Evolutionary conservation across 1,140 invertebrate genomes (phyloP).

Genomic region (Drosophila sechellia): DNA sequence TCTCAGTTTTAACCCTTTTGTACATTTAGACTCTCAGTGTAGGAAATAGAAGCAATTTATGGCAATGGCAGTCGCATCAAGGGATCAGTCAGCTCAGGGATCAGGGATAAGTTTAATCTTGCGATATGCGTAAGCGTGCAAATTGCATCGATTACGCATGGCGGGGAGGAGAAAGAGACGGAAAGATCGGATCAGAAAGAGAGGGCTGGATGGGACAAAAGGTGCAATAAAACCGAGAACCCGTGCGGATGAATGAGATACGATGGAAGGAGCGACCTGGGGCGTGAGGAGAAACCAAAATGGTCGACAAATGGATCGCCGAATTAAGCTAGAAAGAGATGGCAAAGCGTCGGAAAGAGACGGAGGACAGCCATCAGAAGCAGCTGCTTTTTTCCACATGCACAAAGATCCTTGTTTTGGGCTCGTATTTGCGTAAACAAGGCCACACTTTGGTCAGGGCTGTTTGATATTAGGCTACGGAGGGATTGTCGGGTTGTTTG

Average conservation of each 20-base stretch:
- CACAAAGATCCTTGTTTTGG: slow-evolving; percentile 31
- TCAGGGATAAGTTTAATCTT: slow-evolving; percentile 76
- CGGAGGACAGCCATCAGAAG: neutral
- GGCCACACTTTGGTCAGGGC: slow-evolving; percentile 54
- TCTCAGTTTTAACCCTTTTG: neutral
- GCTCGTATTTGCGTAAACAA: slow-evolving; percentile 55
- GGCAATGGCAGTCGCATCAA: slow-evolving; percentile 47
- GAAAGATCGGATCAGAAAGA: slow-evolving; percentile 26
- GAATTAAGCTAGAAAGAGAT: slow-evolving; percentile 6
- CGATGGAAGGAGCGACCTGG: slow-evolving; percentile 43
- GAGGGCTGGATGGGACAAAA: slow-evolving; percentile 52
- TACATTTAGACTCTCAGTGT: slow-evolving; percentile 16
- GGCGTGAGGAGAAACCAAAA: slow-evolving; percentile 72
- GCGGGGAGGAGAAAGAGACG: slow-evolving; percentile 24
- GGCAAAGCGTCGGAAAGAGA: neutral
- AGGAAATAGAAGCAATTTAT: slow-evolving; percentile 5
- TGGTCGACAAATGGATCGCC: slow-evolving; percentile 43
- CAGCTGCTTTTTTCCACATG: slow-evolving; percentile 38
- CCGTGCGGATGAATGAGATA: slow-evolving; percentile 50
- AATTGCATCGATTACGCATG: slow-evolving; percentile 74
- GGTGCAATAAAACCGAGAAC: slow-evolving; percentile 77
- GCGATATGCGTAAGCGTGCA: slow-evolving; percentile 82
- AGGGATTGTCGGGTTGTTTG: slow-evolving; percentile 14
- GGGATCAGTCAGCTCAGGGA: slow-evolving; percentile 61
- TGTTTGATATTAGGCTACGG: slow-evolving; percentile 37